Evolutionary conservation across 2,888 invertebrate species (phyloP), one percentile per base, ranked within the genome.

Genomic region (Eristalis tenax): DNA sequence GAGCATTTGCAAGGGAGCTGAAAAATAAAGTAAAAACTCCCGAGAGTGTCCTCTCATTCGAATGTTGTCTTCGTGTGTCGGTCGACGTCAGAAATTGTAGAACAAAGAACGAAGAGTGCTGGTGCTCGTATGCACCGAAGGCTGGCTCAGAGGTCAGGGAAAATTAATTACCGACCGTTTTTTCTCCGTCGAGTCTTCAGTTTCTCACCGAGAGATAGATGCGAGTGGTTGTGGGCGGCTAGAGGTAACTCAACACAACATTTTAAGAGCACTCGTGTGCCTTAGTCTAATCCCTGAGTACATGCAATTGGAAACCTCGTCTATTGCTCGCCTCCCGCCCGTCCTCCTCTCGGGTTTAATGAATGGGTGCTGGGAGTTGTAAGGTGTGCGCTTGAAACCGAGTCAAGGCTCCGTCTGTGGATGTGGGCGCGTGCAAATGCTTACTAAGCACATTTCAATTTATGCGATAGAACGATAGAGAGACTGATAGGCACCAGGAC

Each of bases 91-190:
- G 74, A 70, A 78, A 82, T 78, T 78, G 65, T 74, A 82, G 74
- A 78, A 66, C 11, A 70, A 10, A 26, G 66, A 61, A 70, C 56
- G 38, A 59, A 8, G 32, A 32, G 8, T 32, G 10, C 8, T 32
- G 32, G 32, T 69, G 77, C 59, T 73, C 56, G 23, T 18, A 50
- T 68, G 23, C 32, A 71, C 64, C 38, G 59, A 78, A 70, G 82
- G 74, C 82, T 77, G 65, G 77, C 32, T 74, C 78, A 82, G 69
- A 78, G 82, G 82, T 86, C 65, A 82, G 74, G 50, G 73, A 69
- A 82, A 86, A 82, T 86, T 86, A 86, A 82, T 86, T 86, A 82
- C 74, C 61, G 77, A 61, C 56, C 50, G 63, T 43, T 84, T 81
- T n/a, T 64, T 83, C 69, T 18, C 50, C 68, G 63, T 76, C 50